These are phyloP conservation scores for Carpatolechia fugitivella DNA, from an alignment of 2,888 invertebrate genomes.

Conservation along the genomic window DNA sequence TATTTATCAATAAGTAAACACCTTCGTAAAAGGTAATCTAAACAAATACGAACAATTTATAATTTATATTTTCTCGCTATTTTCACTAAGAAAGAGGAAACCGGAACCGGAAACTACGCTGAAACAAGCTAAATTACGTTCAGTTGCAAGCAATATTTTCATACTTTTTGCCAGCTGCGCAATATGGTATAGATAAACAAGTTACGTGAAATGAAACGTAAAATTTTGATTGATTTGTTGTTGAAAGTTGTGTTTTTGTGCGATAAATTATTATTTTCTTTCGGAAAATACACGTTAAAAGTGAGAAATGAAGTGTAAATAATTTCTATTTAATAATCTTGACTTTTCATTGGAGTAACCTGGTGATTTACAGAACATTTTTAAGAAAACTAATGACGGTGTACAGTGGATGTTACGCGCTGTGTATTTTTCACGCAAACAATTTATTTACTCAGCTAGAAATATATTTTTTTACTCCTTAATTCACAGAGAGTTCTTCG, in stretches of 20 bases:
- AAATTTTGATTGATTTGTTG: conserved; percentile 23
- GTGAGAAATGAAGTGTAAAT: neutral
- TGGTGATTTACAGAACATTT: neutral
- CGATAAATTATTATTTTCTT: neutral
- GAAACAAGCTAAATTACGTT: too few relatives aligned
- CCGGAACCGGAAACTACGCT: too few relatives aligned
- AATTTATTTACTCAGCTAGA: neutral
- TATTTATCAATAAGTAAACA: too few relatives aligned
- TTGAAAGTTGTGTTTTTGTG: conserved; percentile 5
- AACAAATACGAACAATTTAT: too few relatives aligned
- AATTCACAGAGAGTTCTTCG: too few relatives aligned
- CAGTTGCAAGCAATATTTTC: neutral
- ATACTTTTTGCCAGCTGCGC: neutral
- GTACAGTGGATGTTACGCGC: neutral
- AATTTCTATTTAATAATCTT: neutral
- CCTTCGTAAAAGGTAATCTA: too few relatives aligned
- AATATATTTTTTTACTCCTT: neutral
- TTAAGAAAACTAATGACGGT: neutral
- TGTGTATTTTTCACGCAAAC: neutral
- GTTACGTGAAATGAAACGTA: conserved; percentile 17
- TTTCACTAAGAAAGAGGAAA: too few relatives aligned
- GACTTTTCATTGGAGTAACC: neutral
- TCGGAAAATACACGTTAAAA: neutral
- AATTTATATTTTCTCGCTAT: too few relatives aligned
- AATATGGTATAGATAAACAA: neutral